Evolutionary conservation across 2,797 vertebrate species (phyloP).

Genomic region (Cyclura pinguis): DNA sequence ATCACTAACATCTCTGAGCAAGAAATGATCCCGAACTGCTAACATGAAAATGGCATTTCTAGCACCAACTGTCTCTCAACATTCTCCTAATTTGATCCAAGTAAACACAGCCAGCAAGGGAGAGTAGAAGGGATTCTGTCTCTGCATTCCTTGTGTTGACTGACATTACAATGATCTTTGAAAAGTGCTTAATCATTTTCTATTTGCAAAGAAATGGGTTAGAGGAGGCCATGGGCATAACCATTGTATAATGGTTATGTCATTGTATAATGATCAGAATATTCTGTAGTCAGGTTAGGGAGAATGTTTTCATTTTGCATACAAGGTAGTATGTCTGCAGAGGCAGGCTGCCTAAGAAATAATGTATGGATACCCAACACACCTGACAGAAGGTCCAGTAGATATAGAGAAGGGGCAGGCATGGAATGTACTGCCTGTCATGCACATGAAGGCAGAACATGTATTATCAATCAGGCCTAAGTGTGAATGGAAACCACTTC

Average conservation of each 20-base stretch:
- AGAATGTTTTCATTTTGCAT: neutral
- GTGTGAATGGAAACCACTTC: neutral
- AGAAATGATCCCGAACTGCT: neutral
- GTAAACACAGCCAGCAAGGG: conserved; percentile 60
- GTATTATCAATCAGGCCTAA: neutral
- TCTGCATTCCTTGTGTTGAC: conserved; percentile 68
- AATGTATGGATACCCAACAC: neutral
- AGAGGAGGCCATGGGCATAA: neutral
- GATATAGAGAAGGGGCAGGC: no score
- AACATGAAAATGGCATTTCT: neutral
- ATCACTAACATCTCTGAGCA: neutral
- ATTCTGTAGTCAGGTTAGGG: neutral
- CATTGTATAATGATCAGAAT: neutral
- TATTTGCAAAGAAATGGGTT: conserved; percentile 54
- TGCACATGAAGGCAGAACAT: neutral
- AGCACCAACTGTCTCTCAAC: neutral
- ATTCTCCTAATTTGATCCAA: neutral
- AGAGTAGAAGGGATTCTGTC: conserved; percentile 77
- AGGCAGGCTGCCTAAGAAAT: neutral
- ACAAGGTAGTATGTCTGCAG: neutral
- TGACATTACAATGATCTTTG: conserved; percentile 65
- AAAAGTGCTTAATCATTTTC: conserved; percentile 68
- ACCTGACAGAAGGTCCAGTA: no score
- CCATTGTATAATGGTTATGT: no score
- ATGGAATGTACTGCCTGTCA: neutral